Base-by-base conservation (phyloP, 2,888 invertebrate species). In the Zhengitettix transpicula region DNA sequence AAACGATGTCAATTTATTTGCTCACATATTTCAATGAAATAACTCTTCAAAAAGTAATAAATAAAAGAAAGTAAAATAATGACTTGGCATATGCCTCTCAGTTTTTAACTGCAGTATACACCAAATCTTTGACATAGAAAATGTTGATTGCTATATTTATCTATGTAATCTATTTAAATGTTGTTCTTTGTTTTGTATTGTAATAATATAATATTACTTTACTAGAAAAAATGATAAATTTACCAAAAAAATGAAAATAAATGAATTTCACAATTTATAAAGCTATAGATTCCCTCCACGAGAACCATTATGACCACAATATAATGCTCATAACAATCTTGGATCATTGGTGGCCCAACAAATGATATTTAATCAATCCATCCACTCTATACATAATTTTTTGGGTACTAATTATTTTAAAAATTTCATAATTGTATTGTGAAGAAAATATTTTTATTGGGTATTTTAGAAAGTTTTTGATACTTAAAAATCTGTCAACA, bases 1-100 rank as follows among this genome's bases (percentile, higher is more conserved):
- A 58, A 60, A 57, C 59, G 58, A 62, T 59, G 62, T 62, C 62
- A 62, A 62, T 62, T 62, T 60, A 57, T 57, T 62, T 62, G 60
- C 62, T 62, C 62, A 62, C 58, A 56, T 59, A 17, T 56, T 61
- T n/a, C 28, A 28, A 44, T 58, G 40, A 47, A 56, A 44, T 61
- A 58, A 58, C 40, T 28, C 28, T 28, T 28, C 28, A 28, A 53
- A 56, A 57, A 61, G 41, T 42, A 42, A n/a, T n/a, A n/a, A n/a
- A n/a, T n/a, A 56, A 42, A 17, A 42, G 28, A 51, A 44, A 44
- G 11, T 10, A 12, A 52, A 42, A 44, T 55, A 57, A 44, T n/a
- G 17, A 12, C 17, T 51, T 41, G 51, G 51, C n/a, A 51, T 15
- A 15, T 51, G 51, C 51, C 14, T 57, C 52, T 52, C 52, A 41